Evolutionary conservation across 2,113 vertebrate genomes (phyloP), one percentile per base, ranked within the genome.

Genomic region (Lanius ludovicianus): DNA sequence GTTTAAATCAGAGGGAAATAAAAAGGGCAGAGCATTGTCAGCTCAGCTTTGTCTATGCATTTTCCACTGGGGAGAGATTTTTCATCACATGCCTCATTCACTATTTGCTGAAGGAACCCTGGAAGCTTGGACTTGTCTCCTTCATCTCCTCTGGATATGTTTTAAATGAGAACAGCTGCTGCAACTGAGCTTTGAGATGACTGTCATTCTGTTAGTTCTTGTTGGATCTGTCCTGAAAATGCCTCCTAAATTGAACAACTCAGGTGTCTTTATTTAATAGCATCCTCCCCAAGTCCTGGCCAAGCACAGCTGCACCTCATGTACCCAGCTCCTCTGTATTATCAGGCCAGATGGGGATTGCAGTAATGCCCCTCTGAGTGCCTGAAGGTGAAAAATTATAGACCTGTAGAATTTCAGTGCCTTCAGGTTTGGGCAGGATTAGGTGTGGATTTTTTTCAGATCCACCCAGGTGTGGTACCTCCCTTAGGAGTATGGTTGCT

Each of bases 141-240:
- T 90, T 85, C 17, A 9, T 89, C 63, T 94, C 88, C 42, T 95
- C 83, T 93, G 94, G 59, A 39, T 83, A 25, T 47, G 27, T 77
- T 93, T 93, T 96, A 92, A 95, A 81, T 89, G 55, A 84, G 68
- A 93, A 68, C 89, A 95, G 64, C 71, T 92, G 71, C 90, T 86
- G 35, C 76, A 92, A 27, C 60, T 19, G 71, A 90, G 68, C 44
- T 93, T 78, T 84, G 46, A 78, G 69, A 57, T 42, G 28, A 28
- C 44, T 91, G 15, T 86, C 7, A n/a, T 89, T 74, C 59, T 76
- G 3, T 39, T 77, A 42, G 11, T 80, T 22, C 27, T 7, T 15
- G 19, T 90, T 90, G 63, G 30, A n/a, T 81, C 47, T 77, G 73
- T 81, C 79, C 83, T 70, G 35, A 92, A 84, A 92, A 84, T 70